Base-by-base conservation (phyloP, 2,888 invertebrate genomes). In the Plemyria rubiginata region DNA sequence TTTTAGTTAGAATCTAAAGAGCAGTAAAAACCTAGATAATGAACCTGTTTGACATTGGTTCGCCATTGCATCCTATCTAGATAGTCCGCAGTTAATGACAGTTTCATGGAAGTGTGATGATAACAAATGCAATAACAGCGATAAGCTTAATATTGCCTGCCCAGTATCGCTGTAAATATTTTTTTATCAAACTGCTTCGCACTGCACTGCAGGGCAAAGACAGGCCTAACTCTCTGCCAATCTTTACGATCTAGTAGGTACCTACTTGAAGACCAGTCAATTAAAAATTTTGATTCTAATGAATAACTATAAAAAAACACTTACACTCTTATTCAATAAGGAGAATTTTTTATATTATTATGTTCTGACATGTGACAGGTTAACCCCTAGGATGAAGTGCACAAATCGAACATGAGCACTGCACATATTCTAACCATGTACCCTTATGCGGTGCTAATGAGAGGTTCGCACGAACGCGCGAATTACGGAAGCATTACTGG, bases 381-480 rank as follows among this genome's bases (percentile, higher is more conserved):
- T n/a, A n/a, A n/a, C n/a, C n/a, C n/a, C n/a, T 46, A 36, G 59
- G n/a, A n/a, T 56, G 62, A 65, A 60, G 53, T 28, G 45, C 43
- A 58, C 63, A 55, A 52, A 54, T 50, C 50, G 50, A 28, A 52
- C 59, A 55, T 40, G 59, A 60, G n/a, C 55, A 54, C 43, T 13
- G 56, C 40, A 60, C 60, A 60, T 60, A 64, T 64, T 64, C 65
- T 48, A 53, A 32, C 36, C 65, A 57, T 54, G 64, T 53, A 45
- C 45, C 43, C 48, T 52, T n/a, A 36, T 64, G 64, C 63, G 60
- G 50, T 64, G 66, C 66, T 80, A 81, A 82, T 82, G 79, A 78
- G 75, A 73, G 67, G 71, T 70, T 70, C 75, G 73, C 80, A 81
- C 77, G 80, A 78, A 78, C 72, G 61, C 65, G 75, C 73, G 76